Evolutionary conservation across 2,797 vertebrate genomes (phyloP).

Genomic region (Microctenopoma stevenorrisi): DNA sequence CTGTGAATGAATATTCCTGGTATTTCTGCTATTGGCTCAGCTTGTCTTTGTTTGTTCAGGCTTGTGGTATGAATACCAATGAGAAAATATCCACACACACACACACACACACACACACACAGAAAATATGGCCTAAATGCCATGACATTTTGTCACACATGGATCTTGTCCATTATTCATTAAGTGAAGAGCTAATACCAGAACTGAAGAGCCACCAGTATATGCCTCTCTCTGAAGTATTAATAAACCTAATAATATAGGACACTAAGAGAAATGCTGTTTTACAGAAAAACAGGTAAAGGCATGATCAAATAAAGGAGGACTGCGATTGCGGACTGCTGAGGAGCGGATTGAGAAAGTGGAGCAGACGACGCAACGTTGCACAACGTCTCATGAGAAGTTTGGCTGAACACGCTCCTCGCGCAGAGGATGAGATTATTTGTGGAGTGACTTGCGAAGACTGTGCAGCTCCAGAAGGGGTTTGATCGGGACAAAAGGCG

Average conservation of each 20-base stretch:
- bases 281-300: neutral
- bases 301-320: conserved; percentile 38
- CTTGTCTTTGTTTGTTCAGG: conserved; percentile 9
- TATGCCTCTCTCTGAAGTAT: conserved; percentile 42
- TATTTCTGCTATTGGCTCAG: conserved; percentile 18
- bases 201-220: conserved; percentile 44
- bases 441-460: conserved; percentile 38
- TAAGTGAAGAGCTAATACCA: conserved; percentile 39
- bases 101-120: conserved; percentile 11
- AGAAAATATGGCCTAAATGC: conserved; percentile 68
- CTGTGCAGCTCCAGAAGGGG: conserved; percentile 32
- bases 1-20: conserved; percentile 8
- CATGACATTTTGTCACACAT: conserved; percentile 81
- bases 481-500: conserved; percentile 43
- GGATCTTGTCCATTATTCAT: conserved; percentile 81
- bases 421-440: conserved; percentile 36
- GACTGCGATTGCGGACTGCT: conserved; percentile 15
- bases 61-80: conserved; percentile 23
- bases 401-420: conserved; percentile 38
- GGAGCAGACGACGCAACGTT: conserved; percentile 63
- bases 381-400: conserved; percentile 57
- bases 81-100: neutral
- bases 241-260: neutral
- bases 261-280: neutral
- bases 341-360: conserved; percentile 63